These are phyloP conservation scores for Criorhina ranunculi DNA, from an alignment of 2,888 invertebrate species.

Conservation along the genomic window DNA sequence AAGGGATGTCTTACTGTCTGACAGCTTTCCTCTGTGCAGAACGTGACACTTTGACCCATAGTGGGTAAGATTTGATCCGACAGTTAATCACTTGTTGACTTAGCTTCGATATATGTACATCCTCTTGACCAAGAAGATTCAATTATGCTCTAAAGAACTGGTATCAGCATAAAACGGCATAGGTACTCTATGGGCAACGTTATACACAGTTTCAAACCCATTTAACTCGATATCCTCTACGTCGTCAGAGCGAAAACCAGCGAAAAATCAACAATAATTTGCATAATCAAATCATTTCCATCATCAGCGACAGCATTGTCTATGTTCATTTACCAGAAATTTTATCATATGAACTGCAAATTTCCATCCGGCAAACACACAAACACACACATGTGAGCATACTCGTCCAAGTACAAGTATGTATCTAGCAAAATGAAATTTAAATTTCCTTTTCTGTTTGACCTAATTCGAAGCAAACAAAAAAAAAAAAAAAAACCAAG, in stretches of 20 bases:
- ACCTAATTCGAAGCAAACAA: neutral
- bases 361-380: neutral
- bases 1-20: too few species aligned
- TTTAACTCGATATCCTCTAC: neutral
- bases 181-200: too few species aligned
- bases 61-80: too few species aligned
- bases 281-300: conserved; percentile 17
- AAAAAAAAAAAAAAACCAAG: conserved; percentile 6
- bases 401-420: neutral
- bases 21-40: too few species aligned
- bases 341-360: conserved; percentile 4
- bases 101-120: too few species aligned
- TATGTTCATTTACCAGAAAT: conserved; percentile 1
- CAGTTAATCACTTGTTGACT: too few species aligned
- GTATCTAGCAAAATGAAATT: conserved; percentile 2
- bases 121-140: too few species aligned
- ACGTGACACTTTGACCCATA: too few species aligned
- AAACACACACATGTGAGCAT: neutral
- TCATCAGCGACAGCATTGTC: conserved; percentile 5
- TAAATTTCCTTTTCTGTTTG: conserved; percentile 2
- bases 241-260: neutral
- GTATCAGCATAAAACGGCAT: too few species aligned
- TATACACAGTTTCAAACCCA: neutral
- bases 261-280: conserved; percentile 6
- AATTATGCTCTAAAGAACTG: too few species aligned